Base-by-base conservation (phyloP, 2,888 invertebrate species). In the Teinopalpus imperialis region DNA sequence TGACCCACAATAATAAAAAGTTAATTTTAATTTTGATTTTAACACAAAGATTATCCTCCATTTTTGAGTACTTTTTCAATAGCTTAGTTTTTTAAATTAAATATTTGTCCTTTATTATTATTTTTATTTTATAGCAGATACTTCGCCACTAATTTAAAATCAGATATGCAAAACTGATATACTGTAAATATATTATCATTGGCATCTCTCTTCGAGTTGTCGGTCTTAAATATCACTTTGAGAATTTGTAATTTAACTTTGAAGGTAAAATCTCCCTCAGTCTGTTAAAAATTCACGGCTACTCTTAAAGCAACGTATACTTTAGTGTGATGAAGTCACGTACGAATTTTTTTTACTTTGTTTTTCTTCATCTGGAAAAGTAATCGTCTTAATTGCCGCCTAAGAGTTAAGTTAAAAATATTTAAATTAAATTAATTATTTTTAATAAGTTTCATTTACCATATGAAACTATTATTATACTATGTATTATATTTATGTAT, bases 211-310 rank as follows among this genome's bases (percentile, higher is more conserved):
- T 14, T 21, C 5, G 18, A 13, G 12, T 12, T 9, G 8, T 21
- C 13, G 6, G 12, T 63, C 66, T 65, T 68, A 70, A 72, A 69
- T 66, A 65, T 67, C 72, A 70, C 66, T 71, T 63, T 60, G 49
- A 61, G 73, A 70, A 68, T 74, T 73, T 69, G 72, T 74, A 78
- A 79, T 81, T 78, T 78, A 80, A 81, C 79, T 81, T 81, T 74
- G 71, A 63, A 72, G 77, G 69, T 81, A 78, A 81, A 79, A 74
- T 69, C 67, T 67, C 66, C 65, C 57, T 56, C 54, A 62, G 69
- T 72, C 70, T 44, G 37, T 44, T 44, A 75, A 75, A 77, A 76
- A 75, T 76, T 77, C 74, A 76, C 61, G 66, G 66, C 61, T 54
- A 48, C 60, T 56, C 63, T 57, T 57, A 62, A 57, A 61, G 54